Evolutionary conservation across 2,113 vertebrate species (phyloP), one percentile per base, ranked within the genome.

Genomic region (Ochotona princeps): DNA sequence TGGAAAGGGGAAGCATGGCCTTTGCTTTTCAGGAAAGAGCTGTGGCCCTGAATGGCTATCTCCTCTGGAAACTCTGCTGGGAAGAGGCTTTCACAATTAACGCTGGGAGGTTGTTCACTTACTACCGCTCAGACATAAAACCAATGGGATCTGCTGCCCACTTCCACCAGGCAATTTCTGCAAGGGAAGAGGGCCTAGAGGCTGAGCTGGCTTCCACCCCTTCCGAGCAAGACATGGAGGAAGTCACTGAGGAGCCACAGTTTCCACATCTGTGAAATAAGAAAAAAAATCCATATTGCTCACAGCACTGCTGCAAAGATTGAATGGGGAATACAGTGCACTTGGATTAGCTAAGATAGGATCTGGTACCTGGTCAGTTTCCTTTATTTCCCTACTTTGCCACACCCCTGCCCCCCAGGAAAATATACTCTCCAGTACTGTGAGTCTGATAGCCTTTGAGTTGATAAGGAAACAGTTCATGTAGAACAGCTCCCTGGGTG

Each of bases 71-170:
- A n/a, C 23, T n/a, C 18, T 0, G 6, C 25, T 15, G 23, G 49
- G 35, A 51, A 11, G 23, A 78, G 30, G 57, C 14, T 49, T 44
- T 73, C 25, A 25, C 97, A 83, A 47, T 70, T 81, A 25, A 7
- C 38, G 86, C 80, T 92, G 93, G 96, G 90, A 78, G 86, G 80
- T 91, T 94, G 95, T 75, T 90, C 38, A 82, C 63, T 28, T n/a
- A n/a, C n/a, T n/a, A n/a, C n/a, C n/a, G n/a, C 92, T 93, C 85
- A 82, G 91, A 87, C 38, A 90, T 86, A 95, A 95, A 95, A 94
- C 91, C 94, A 92, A 73, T 80, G 75, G 95, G 88, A 85, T 92
- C 76, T 79, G 86, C 83, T 96, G 87, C 69, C 74, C n/a, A 83
- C 89, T 92, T 61, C 93, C 93, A 76, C 95, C 83, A 80, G 30